Base-by-base conservation (phyloP, 2,888 invertebrate species). In the Drosophila anomalata region DNA sequence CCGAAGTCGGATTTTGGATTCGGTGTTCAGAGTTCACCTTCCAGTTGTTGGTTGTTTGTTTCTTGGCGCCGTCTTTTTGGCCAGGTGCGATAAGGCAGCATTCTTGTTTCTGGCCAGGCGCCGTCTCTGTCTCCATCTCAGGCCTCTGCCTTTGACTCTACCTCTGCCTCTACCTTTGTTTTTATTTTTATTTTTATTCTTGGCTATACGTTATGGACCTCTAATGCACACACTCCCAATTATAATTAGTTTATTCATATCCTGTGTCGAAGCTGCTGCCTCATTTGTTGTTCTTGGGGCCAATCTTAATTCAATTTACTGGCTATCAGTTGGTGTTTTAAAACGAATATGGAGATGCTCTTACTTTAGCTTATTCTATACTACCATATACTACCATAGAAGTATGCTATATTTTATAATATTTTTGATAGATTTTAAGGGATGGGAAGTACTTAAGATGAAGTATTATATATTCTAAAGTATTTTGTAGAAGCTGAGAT, bases 161-260 rank as follows among this genome's bases (percentile, higher is more conserved):
- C 8, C 29, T 9, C 17, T 17, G 17, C 14, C 46, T 31, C n/a
- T 24, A 20, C 12, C 36, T 36, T 17, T 51, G 51, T 33, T 33
- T 29, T 51, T 36, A 12, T 11, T 36, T 20, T 36, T 51, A 24
- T 33, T 51, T 14, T 50, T 50, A 11, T 20, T 39, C 66, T 39
- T 14, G 31, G 52, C 31, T 22, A 69, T 71, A 71, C 85, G 71
- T 70, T 74, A 75, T 79, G 82, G 68, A 46, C 62, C 88, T 87
- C 88, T 82, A 85, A 87, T 82, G 88, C 86, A 85, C 61, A 70
- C 62, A 57, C 50, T 55, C 65, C 77, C 72, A 82, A 82, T 87
- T 87, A 87, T 82, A 82, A 87, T 82, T 85, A 87, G 88, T 82
- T 82, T 82, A 82, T 82, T 87, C 88, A 82, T 87, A 82, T 82